phyloP scores from a whole-genome alignment of 92 coral and sea anemone species.

The Pocillopora grandis region DNA sequence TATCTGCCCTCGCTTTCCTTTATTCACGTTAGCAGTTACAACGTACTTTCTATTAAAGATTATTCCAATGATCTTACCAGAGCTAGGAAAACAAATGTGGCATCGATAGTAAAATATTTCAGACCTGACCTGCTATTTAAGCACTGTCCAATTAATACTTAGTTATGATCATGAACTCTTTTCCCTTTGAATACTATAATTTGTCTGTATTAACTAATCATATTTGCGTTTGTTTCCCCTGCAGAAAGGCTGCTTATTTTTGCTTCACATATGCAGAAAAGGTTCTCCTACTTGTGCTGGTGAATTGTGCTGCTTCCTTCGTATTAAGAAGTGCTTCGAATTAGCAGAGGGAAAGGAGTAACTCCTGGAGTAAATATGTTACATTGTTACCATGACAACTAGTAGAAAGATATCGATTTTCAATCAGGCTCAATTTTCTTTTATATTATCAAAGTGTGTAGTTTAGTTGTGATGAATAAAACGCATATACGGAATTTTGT shows the following conservation, averaged over 20 bases:
- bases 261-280: background rate
- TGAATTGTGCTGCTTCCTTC: conserved; percentile 1
- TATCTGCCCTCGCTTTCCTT: no score
- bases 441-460: background rate
- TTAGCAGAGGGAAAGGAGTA: background rate
- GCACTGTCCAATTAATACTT: no score
- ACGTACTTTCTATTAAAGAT: no score
- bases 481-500: no score
- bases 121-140: no score
- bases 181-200: no score
- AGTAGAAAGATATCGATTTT: background rate
- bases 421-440: conserved; percentile 6
- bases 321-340: conserved; percentile 2
- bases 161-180: no score
- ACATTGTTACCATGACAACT: conserved; percentile 17
- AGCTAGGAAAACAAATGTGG: no score
- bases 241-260: conserved; percentile 17
- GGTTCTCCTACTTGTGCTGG: conserved; percentile 2
- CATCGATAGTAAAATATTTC: no score
- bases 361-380: background rate
- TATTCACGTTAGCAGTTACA: no score
- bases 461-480: background rate
- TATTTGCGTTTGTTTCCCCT: background rate
- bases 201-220: background rate
- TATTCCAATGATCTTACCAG: no score